Conservation (phyloP, 2,113 vertebrate species). For the Centropus bengalensis region DNA sequence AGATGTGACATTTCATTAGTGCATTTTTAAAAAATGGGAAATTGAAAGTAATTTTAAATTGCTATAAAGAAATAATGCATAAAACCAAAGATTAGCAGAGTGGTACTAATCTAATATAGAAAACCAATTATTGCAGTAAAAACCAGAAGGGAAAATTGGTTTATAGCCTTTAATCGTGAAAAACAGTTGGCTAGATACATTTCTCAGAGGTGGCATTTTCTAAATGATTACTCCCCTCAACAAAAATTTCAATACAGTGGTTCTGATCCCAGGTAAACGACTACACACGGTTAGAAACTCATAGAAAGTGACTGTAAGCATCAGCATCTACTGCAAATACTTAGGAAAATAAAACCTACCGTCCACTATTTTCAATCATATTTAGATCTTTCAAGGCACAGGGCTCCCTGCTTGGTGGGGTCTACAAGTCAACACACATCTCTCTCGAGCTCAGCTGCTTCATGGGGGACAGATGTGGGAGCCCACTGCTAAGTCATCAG, state of each 20-base stretch:
- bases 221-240: not conserved
- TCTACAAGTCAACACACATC: not conserved
- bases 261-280: not conserved
- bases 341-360: not conserved
- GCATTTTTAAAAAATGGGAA: not conserved
- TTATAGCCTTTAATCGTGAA: not conserved
- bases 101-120: not conserved
- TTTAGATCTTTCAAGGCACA: not conserved
- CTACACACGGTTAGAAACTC: not conserved
- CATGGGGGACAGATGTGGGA: fast-evolving
- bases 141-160: not conserved
- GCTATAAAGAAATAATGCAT: not conserved
- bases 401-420: not conserved
- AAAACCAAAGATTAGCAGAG: not conserved
- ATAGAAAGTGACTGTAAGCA: not conserved
- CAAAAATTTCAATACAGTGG: not conserved
- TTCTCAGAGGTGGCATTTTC: not conserved
- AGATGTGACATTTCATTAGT: not conserved
- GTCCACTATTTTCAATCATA: not conserved
- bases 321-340: not conserved
- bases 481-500: not conserved
- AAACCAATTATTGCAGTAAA: not conserved
- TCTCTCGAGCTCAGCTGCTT: not conserved
- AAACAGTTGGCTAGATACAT: not conserved
- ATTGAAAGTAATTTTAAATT: not conserved